Base-by-base conservation (phyloP, 2,113 vertebrate species). In the Nycticryphes semicollaris region DNA sequence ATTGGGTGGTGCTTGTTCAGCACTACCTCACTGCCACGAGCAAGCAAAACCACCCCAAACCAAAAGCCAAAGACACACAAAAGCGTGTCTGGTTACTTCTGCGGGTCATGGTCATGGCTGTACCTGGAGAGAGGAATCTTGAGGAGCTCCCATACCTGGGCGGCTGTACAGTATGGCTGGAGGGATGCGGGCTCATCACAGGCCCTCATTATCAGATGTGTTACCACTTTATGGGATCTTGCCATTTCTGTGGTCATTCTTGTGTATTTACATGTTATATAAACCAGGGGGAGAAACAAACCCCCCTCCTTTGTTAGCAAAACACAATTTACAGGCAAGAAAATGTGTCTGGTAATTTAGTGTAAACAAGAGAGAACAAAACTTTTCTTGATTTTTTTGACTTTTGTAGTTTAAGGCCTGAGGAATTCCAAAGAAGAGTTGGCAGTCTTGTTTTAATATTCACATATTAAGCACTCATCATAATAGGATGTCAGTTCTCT, bases 291-390 rank as follows among this genome's bases (percentile, higher is more conserved):
- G 10, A 51, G 43, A 87, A 89, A 30, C 56, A 85, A 94, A 85
- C 31, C 0, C 0, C 0, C 0, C 31, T 79, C 50, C 67, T 93
- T 78, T 59, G 81, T 82, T 88, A 87, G 67, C 0, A 0, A 62
- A 85, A 70, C 45, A 83, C 53, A 69, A 77, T 84, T 86, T 94
- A 47, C 41, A 76, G 75, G 59, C 85, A 92, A 73, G 68, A 83
- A 90, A 84, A 80, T 35, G 47, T 2, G 4, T 74, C 67, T 0
- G 0, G 25, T 80, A 78, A 51, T 86, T 86, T 35, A 31, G 51
- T 30, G 41, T 88, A 94, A 94, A 90, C 27, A 92, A 68, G 64
- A 86, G 77, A 79, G 72, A 88, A 63, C 75, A 89, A 86, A 94
- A 63, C 57, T 72, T 78, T 17, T 51, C 72, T 66, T 67, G 37